These are phyloP conservation scores for Pristionchus japonicus DNA, from an alignment of 2,888 invertebrate genomes.

Conservation along the genomic window DNA sequence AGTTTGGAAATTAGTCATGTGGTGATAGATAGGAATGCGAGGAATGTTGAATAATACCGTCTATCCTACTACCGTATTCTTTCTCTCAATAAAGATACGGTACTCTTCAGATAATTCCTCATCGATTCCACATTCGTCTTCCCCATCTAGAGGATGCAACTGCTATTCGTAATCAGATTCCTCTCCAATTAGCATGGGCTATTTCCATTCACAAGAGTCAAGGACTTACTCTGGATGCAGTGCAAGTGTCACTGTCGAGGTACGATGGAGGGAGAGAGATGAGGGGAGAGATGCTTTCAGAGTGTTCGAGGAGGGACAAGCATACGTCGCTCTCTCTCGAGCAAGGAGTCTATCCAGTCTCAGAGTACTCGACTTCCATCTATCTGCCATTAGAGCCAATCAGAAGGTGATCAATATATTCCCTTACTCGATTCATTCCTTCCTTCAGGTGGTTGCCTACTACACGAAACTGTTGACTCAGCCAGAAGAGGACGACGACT, in stretches of 20 bases:
- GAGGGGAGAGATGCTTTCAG: constrained; percentile 72
- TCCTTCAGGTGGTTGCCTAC: background rate
- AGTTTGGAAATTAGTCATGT: background rate
- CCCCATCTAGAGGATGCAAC: background rate
- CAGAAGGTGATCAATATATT: constrained; percentile 49
- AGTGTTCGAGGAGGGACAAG: constrained; percentile 95
- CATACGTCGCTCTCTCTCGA: constrained; percentile 93
- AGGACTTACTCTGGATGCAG: constrained; percentile 64
- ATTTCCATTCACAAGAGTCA: constrained; percentile 96
- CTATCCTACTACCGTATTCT: background rate
- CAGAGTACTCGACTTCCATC: constrained; percentile 58
- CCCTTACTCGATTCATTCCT: background rate
- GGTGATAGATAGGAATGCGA: constrained; percentile 16
- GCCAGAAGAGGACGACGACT: constrained; percentile 30
- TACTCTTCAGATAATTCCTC: constrained; percentile 19
- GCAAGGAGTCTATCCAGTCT: constrained; percentile 84
- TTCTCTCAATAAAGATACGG: background rate
- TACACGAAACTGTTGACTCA: background rate
- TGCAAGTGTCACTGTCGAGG: constrained; percentile 59
- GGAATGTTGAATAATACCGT: background rate
- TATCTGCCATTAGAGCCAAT: constrained; percentile 59
- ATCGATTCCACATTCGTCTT: constrained; percentile 11
- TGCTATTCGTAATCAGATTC: constrained; percentile 2
- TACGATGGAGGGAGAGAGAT: background rate
- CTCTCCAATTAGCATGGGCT: constrained; percentile 88